A percentile compares a stretch with the other conserved stretches of the same genome.
Conservation (phyloP, 1,140 invertebrate species). For the Heterodera carotae region DNA sequence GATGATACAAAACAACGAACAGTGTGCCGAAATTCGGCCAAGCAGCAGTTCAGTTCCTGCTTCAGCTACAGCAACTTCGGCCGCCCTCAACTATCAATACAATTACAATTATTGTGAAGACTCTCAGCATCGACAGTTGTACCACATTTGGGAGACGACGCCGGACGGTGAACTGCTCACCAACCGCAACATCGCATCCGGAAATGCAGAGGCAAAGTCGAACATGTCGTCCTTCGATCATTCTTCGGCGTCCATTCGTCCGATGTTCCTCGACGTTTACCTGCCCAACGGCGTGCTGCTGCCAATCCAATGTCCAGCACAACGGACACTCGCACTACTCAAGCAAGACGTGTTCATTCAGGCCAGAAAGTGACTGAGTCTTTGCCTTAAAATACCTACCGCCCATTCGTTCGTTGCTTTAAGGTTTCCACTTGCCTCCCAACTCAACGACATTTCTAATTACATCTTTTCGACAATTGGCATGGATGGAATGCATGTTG, state of each 20-base stretch:
- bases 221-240: background rate
- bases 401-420: slow-evolving; percentile 19
- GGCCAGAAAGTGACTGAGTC: slow-evolving; percentile 41
- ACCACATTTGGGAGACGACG: slow-evolving; percentile 36
- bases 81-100: slow-evolving; percentile 6
- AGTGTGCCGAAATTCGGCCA: too few relatives aligned
- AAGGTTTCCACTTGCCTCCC: slow-evolving; percentile 36
- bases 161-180: slow-evolving; percentile 34
- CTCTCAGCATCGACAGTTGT: slow-evolving; percentile 20
- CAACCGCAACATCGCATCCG: background rate
- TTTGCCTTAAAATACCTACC: slow-evolving; percentile 12
- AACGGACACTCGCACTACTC: slow-evolving; percentile 39
- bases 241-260: background rate
- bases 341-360: slow-evolving; percentile 53
- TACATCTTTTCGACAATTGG: slow-evolving; percentile 48
- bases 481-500: slow-evolving; percentile 32
- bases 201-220: slow-evolving; percentile 1
- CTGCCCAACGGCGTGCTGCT: slow-evolving; percentile 51
- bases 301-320: slow-evolving; percentile 40
- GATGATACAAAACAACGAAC: too few relatives aligned
- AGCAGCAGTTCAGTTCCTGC: too few relatives aligned
- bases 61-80: too few relatives aligned
- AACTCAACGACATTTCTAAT: slow-evolving; percentile 38
- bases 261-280: slow-evolving; percentile 44
- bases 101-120: slow-evolving; percentile 5